Conservation (phyloP, 2,113 vertebrate genomes). For the Ictidomys tridecemlineatus region DNA sequence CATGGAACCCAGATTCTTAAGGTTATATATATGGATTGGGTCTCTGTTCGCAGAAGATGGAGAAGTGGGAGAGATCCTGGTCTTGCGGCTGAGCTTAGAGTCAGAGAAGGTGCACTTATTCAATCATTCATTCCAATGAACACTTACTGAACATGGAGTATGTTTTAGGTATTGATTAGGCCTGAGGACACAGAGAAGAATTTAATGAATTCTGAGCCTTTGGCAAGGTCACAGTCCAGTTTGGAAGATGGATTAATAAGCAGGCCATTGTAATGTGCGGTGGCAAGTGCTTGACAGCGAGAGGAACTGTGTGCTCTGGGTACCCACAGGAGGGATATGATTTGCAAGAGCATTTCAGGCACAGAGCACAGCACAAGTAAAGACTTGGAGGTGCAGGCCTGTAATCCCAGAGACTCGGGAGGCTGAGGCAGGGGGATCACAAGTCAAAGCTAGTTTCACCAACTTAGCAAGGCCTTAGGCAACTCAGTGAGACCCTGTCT, state of each 20-base stretch:
- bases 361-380: background rate
- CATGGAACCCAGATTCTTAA: background rate
- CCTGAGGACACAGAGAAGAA: background rate
- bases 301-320: background rate
- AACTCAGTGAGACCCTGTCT: too few relatives aligned
- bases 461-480: too few relatives aligned
- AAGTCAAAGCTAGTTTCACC: too few relatives aligned
- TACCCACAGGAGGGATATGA: background rate
- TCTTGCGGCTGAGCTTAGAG: background rate
- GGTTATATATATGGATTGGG: fast-evolving
- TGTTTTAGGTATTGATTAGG: background rate
- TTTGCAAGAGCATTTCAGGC: background rate
- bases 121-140: background rate
- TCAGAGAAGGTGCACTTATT: background rate
- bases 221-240: background rate
- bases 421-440: too few relatives aligned
- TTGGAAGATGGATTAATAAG: background rate
- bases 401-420: too few relatives aligned
- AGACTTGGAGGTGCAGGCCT: background rate
- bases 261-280: background rate
- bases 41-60: background rate
- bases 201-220: background rate
- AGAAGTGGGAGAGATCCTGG: background rate
- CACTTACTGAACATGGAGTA: background rate
- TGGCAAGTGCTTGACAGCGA: background rate